Evolutionary conservation across 2,888 invertebrate genomes (phyloP).

Genomic region (Griposia aprilina): DNA sequence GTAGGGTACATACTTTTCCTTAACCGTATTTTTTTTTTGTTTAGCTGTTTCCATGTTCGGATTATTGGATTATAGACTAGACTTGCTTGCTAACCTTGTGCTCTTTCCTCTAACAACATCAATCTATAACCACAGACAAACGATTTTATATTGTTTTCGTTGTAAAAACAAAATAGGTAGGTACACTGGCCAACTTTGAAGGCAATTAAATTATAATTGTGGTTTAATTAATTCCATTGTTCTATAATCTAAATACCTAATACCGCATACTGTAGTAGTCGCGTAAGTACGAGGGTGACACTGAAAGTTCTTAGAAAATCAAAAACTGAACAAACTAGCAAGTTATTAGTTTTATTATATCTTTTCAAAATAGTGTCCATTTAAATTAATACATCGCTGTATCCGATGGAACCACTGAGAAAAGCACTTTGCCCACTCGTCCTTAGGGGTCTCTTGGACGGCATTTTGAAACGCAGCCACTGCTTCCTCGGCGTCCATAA

Average conservation of each 20-base stretch:
- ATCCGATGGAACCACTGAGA: too few species aligned
- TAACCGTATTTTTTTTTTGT: neutral
- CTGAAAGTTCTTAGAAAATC: too few species aligned
- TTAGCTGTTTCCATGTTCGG: neutral
- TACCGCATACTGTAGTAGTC: constrained; percentile 4
- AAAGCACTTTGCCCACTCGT: too few species aligned
- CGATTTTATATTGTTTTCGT: neutral
- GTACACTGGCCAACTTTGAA: constrained; percentile 20
- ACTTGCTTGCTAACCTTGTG: constrained; percentile 32
- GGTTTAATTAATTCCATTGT: constrained; percentile 48
- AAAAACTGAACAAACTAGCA: too few species aligned
- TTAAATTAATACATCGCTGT: too few species aligned
- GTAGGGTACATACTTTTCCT: neutral
- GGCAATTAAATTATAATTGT: constrained; percentile 35
- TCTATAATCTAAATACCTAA: constrained; percentile 28
- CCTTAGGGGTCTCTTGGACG: too few species aligned
- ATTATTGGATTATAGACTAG: constrained; percentile 9
- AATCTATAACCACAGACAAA: constrained; percentile 1
- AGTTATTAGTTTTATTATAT: too few species aligned
- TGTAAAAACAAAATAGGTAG: constrained; percentile 33
- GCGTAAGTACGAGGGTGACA: neutral
- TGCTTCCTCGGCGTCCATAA: too few species aligned
- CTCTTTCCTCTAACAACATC: neutral
- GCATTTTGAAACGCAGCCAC: too few species aligned
- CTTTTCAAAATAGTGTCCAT: too few species aligned